Base-by-base conservation (phyloP, 2,888 invertebrate genomes). In the Epinotia bilunana region DNA sequence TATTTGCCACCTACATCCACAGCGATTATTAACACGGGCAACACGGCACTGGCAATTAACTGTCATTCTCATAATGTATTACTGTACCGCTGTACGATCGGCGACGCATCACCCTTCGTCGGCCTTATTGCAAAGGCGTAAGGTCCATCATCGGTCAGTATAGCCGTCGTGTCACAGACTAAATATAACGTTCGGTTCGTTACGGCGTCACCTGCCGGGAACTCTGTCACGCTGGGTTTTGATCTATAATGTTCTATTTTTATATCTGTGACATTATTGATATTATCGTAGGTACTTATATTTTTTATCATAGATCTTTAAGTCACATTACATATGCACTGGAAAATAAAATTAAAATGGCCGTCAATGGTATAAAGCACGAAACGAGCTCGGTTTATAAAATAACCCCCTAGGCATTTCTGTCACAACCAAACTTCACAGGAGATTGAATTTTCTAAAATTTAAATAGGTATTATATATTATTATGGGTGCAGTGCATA, bases 171-270 rank as follows among this genome's bases (percentile, higher is more conserved):
- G 60, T 28, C 61, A 33, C 61, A 53, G 6, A 61, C 61, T 61
- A 61, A 61, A 61, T 61, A 61, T 61, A 61, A 53, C 61, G 61
- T 61, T 61, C 61, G 61, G 61, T n/a, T 33, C 61, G 61, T 58
- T 23, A 57, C 57, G 57, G 57, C 61, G 61, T 61, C 61, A 61
- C 61, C 61, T 61, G 61, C 61, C 23, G 23, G 16, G 33, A 28
- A 11, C 61, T 61, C 61, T n/a, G 61, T 61, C 61, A 61, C 28
- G n/a, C 61, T 60, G 61, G 7, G 61, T 61, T 61, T 61, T 61
- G 61, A 61, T 61, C 33, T 33, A 61, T 61, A 61, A 33, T n/a
- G 61, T 23, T 13, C 61, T 61, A 61, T 61, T 61, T 61, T 61
- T 61, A 58, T 33, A 9, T n/a, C 16, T 23, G 58, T 61, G 28